phyloP scores from a whole-genome alignment of 1,140 invertebrate genomes.

The Helicoverpa zea region DNA sequence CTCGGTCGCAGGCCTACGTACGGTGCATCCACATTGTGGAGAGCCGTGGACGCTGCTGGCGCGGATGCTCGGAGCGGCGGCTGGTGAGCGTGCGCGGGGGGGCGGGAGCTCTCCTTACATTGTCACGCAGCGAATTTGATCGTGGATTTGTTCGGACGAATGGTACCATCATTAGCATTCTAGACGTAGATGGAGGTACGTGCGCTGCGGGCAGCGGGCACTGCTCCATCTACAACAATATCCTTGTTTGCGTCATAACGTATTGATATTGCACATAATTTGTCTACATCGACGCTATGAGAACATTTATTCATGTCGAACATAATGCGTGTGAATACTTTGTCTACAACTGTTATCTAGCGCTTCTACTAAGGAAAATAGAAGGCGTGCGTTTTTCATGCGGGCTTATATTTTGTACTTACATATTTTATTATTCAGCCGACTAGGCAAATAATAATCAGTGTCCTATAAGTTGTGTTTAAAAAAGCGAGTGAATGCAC shows the following conservation, averaged over 20 bases:
- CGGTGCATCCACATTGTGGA: slow-evolving; percentile 52
- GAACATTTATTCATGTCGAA: slow-evolving; percentile 28
- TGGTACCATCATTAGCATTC: slow-evolving; percentile 82
- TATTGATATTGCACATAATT: slow-evolving; percentile 55
- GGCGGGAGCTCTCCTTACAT: slow-evolving; percentile 63
- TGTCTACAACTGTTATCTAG: slow-evolving; percentile 13
- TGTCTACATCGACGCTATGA: slow-evolving; percentile 28
- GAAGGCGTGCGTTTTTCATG: neutral
- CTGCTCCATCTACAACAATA: slow-evolving; percentile 55
- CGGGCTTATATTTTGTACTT: neutral
- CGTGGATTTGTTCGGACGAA: slow-evolving; percentile 70
- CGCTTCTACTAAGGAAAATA: slow-evolving; percentile 4
- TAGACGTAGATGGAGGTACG: slow-evolving; percentile 77
- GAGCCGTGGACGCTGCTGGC: slow-evolving; percentile 59
- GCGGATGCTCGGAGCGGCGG: slow-evolving; percentile 20
- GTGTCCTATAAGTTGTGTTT: no score
- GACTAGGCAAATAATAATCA: no score
- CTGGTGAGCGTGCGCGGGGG: slow-evolving; percentile 54
- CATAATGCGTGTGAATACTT: slow-evolving; percentile 25
- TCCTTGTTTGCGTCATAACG: slow-evolving; percentile 64
- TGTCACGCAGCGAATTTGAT: slow-evolving; percentile 66
- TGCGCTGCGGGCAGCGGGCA: slow-evolving; percentile 82
- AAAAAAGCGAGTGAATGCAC: no score
- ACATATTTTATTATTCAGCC: neutral
- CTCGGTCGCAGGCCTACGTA: slow-evolving; percentile 75